Conservation (phyloP, 30 jellyfish, hydroid and myxozoan species). For the Turritopsis dohrnii region DNA sequence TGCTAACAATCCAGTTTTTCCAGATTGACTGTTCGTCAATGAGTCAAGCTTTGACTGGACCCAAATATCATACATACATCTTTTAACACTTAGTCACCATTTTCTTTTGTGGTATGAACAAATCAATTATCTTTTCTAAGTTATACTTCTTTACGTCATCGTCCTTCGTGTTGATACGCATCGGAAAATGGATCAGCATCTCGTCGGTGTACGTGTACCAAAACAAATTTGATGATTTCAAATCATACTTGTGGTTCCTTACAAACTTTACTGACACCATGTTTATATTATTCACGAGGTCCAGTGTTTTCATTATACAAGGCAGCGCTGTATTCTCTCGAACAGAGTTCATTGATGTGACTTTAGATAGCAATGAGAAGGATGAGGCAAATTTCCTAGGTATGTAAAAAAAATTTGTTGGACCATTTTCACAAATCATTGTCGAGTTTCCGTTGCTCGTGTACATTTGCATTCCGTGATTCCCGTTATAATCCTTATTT, state of each 20-base stretch:
- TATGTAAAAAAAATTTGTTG: neutral
- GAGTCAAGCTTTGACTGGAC: too few relatives aligned
- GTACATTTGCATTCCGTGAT: constrained; percentile 21
- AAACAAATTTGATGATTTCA: neutral
- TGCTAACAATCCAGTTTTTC: too few relatives aligned
- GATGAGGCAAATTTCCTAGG: neutral
- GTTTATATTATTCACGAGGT: neutral
- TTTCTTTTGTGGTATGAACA: neutral
- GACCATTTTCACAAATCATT: neutral
- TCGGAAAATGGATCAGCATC: neutral
- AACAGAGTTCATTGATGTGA: neutral
- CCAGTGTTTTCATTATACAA: neutral
- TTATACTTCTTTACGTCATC: neutral
- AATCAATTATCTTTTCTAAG: neutral
- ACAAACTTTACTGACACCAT: neutral
- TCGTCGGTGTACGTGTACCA: neutral
- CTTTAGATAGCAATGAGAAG: neutral
- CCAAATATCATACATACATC: neutral
- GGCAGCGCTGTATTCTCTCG: neutral
- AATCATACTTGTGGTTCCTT: neutral
- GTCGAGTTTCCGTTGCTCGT: neutral
- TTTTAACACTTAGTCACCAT: neutral
- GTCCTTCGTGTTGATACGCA: neutral
- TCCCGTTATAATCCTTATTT: constrained; percentile 3
- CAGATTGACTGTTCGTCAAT: too few relatives aligned